Evolutionary conservation across 2,888 invertebrate genomes (phyloP).

Genomic region (Podotricha telesiphe): DNA sequence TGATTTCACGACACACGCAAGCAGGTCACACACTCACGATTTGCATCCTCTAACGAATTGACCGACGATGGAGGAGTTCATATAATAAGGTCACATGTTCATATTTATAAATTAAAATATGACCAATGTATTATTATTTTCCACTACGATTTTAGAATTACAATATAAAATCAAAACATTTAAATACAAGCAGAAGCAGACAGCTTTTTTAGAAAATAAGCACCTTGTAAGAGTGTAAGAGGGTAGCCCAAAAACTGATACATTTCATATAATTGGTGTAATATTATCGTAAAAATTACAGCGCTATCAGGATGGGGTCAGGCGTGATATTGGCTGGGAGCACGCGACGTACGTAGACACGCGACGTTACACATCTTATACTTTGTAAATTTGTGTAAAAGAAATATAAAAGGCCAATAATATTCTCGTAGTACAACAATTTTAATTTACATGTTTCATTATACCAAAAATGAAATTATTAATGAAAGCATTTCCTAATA

Average conservation of each 20-base stretch:
- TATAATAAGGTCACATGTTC: background rate
- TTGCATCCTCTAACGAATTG: background rate
- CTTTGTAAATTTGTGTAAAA: slow-evolving; percentile 20
- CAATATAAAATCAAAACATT: background rate
- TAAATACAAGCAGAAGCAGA: background rate
- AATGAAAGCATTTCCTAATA: slow-evolving; percentile 7
- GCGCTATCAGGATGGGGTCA: slow-evolving; percentile 58
- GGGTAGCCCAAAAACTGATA: slow-evolving; percentile 34
- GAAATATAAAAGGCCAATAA: slow-evolving; percentile 8
- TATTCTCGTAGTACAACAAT: background rate
- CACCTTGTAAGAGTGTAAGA: slow-evolving; percentile 19
- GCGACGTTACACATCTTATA: slow-evolving; percentile 37
- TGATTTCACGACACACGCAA: background rate
- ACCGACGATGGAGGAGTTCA: background rate
- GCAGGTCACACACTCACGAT: slow-evolving; percentile 8
- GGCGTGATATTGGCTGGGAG: slow-evolving; percentile 61
- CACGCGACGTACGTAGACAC: slow-evolving; percentile 50
- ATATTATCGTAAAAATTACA: slow-evolving; percentile 67
- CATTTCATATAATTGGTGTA: slow-evolving; percentile 60
- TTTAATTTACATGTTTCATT: slow-evolving; percentile 7
- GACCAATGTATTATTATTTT: background rate
- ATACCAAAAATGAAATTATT: slow-evolving; percentile 2
- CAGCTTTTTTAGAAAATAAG: background rate
- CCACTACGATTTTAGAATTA: background rate
- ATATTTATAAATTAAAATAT: background rate